Evolutionary conservation across 2,888 invertebrate genomes (phyloP), one percentile per base, ranked within the genome.

Genomic region (Azorinus chamasolen): DNA sequence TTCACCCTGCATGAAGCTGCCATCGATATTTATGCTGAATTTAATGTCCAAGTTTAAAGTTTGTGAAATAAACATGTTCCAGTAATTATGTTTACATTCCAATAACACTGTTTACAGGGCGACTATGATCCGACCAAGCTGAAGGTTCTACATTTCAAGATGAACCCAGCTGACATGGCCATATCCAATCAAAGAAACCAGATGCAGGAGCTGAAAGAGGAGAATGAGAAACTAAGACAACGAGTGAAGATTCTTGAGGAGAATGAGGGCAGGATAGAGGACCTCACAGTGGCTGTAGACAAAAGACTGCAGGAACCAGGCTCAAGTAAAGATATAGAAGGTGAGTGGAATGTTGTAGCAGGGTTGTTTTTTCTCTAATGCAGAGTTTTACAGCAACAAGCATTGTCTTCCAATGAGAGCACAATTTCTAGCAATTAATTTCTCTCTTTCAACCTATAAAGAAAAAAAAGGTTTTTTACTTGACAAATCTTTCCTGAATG

Each of bases 71-170:
- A n/a, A n/a, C n/a, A n/a, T n/a, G n/a, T n/a, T n/a, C n/a, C n/a
- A n/a, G n/a, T n/a, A n/a, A n/a, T n/a, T n/a, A n/a, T n/a, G n/a
- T n/a, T n/a, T n/a, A n/a, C n/a, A n/a, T n/a, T n/a, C n/a, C n/a
- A n/a, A n/a, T 32, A 6, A 32, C 32, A 32, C 32, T 10, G 10
- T 32, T 32, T 22, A 1, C 74, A 92, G 92, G 92, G 92, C 14
- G 91, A 91, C 58, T 92, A 89, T 85, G 91, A 92, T 76, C 91
- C 91, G 20, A 84, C 88, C 4, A 90, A 88, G 58, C 87, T 88
- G 5, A 91, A 91, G 61, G 89, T 92, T 22, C 45, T 92, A 2
- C 92, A 92, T 70, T 83, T 91, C 48, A 77, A 75, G 27, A 86
- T 87, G 85, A 92, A 92, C 72, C 92, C 92, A 22, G 83, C 79